Evolutionary conservation across 2,797 vertebrate species (phyloP).

Genomic region (Erpetoichthys calabaricus): DNA sequence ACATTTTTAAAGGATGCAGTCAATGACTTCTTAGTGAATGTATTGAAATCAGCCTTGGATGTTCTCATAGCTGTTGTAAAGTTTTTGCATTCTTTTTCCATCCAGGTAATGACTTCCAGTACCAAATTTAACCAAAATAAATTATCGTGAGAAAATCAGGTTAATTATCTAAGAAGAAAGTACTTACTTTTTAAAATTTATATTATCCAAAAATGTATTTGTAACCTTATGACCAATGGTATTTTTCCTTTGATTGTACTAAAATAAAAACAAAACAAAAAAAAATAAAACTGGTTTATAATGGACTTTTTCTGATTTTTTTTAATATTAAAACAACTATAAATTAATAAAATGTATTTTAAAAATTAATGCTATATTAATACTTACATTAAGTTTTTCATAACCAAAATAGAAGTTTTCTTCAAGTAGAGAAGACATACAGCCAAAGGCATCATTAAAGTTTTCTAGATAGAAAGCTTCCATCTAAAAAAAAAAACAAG

Average conservation of each 20-base stretch:
- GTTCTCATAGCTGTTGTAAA: too few species aligned
- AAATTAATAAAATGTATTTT: neutral
- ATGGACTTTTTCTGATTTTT: neutral
- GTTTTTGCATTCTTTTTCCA: too few species aligned
- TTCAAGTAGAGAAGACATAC: conserved; percentile 31
- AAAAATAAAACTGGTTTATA: neutral
- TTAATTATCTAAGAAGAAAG: neutral
- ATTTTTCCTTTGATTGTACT: conserved; percentile 7
- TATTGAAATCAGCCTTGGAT: too few species aligned
- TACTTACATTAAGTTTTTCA: conserved; percentile 4
- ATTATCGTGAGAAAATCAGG: too few species aligned
- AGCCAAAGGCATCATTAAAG: conserved; percentile 35
- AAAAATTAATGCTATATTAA: neutral
- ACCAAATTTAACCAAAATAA: too few species aligned
- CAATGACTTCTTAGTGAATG: too few species aligned
- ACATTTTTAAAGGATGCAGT: neutral
- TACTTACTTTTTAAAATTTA: conserved; percentile 25
- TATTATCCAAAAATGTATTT: conserved; percentile 9
- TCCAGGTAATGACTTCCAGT: too few species aligned
- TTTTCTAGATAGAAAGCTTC: conserved; percentile 43
- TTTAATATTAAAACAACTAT: neutral
- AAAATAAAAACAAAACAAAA: conserved; percentile 2
- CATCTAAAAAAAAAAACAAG: conserved; percentile 29
- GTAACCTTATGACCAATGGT: conserved; percentile 11
- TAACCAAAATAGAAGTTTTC: conserved; percentile 24